Evolutionary conservation across 2,888 invertebrate genomes (phyloP), one percentile per base, ranked within the genome.

Genomic region (Nymphalis urticae): DNA sequence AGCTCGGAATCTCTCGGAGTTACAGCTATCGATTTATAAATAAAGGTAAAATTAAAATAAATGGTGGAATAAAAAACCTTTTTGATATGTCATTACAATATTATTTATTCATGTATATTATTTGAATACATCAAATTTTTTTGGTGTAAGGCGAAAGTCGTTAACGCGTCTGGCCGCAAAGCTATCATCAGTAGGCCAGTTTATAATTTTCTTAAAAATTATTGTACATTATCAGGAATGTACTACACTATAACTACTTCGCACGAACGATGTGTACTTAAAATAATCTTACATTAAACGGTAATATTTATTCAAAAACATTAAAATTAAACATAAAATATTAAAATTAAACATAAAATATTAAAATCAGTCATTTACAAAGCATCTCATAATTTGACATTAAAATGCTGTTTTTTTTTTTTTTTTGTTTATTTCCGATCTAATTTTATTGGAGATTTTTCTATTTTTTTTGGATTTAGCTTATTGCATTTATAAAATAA

Each of bases 181-280:
- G 69, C 73, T 76, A 81, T 81, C 78, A 79, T 77, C 78, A 79
- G 76, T 86, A 85, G 87, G 88, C 86, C 87, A 83, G 82, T 53
- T 63, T 83, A 81, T 79, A 82, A 80, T 80, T 80, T 69, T 66
- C 70, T 72, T 72, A 74, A 79, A 75, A 78, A 79, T 79, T 85
- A 88, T 88, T 85, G 91, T 91, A 91, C 91, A 90, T 89, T 74
- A 54, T 85, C 83, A 85, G 91, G 91, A 91, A 91, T 91, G 92
- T 91, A 92, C 91, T 86, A 85, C 81, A 80, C 80, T 80, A 85
- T 87, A 64, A 74, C 87, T 89, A 88, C 81, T 82, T 83, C 85
- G 81, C 83, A 80, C 80, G 70, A 82, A 79, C 70, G 73, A 75
- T 60, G 13, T 13, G 50, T 70, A 73, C 71, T 72, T 75, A 75